These are phyloP conservation scores for Drosophila neutralis DNA, from an alignment of 2,888 invertebrate species.

Conservation along the genomic window DNA sequence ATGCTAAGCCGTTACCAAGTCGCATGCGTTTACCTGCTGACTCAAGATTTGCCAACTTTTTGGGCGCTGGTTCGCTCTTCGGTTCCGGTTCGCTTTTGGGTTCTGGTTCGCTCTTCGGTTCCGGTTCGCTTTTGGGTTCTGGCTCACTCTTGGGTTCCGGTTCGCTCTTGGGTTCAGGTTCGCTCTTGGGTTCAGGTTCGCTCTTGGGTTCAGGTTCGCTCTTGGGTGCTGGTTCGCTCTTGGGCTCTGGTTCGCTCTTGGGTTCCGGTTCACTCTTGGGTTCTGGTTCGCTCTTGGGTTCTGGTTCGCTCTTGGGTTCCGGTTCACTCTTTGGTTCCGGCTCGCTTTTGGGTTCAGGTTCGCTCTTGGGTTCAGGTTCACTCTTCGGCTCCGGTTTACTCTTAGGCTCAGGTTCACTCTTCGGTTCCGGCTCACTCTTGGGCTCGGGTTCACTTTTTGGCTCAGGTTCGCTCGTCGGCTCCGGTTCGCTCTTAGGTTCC, in stretches of 20 bases:
- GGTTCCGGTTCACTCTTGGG: conserved; percentile 47
- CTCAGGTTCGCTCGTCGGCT: conserved; percentile 75
- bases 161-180: conserved; percentile 62
- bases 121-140: conserved; percentile 45
- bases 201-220: conserved; percentile 79
- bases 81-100: conserved; percentile 78
- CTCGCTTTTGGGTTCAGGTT: conserved; percentile 69
- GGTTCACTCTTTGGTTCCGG: conserved; percentile 84
- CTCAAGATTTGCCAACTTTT: conserved; percentile 53
- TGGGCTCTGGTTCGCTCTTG: conserved; percentile 37
- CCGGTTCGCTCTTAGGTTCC: conserved; percentile 65
- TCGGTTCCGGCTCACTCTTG: conserved; percentile 64
- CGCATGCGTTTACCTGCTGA: conserved; percentile 56
- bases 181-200: conserved; percentile 85
- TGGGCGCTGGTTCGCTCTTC: conserved; percentile 57
- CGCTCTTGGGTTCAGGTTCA: conserved; percentile 85
- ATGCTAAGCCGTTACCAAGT: conserved; percentile 39
- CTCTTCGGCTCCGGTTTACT: conserved; percentile 70
- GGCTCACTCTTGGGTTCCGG: conserved; percentile 46
- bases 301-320: conserved; percentile 15
- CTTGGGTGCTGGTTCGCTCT: conserved; percentile 80
- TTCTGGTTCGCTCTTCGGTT: conserved; percentile 47
- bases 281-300: conserved; percentile 51
- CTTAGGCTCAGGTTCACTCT: conserved; percentile 47
- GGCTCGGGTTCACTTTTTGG: conserved; percentile 17